Base-by-base conservation (phyloP, 1,140 invertebrate species). In the Macrosteles quadrilineatus region DNA sequence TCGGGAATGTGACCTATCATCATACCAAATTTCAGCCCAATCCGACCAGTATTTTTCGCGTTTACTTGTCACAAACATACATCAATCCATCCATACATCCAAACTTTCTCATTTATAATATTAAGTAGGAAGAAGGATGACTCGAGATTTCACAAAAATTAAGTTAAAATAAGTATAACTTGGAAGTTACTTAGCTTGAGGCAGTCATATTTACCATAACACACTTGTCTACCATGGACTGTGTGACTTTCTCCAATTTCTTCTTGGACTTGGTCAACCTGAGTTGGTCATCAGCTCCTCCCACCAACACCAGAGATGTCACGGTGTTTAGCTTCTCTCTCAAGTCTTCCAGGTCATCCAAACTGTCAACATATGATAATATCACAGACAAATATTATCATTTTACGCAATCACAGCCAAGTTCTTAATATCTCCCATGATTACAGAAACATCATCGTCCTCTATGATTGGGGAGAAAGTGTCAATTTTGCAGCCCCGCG, bases 201-300 rank as follows among this genome's bases (percentile, higher is more conserved):
- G n/a, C 9, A 6, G 31, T 63, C 4, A 21, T 25, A 74, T 68
- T 65, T 67, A 77, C 87, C 71, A 91, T 78, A 65, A 96, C 88
- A 78, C 88, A 90, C 45, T 89, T 82, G 77, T 96, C 93, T 0
- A 94, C 91, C 83, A 94, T 91, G 29, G 85, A 83, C 77, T 96
- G 93, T 0, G 92, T 95, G 19, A 95, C 86, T 36, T 88, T 87
- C 71, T 94, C 90, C 2, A 83, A 80, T 72, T 87, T 84, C 65
- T 90, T 87, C 76, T 93, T 91, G 1, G 84, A 82, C 45, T 88
- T 88, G 4, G 83, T 86, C 67, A 96, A 85, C 64, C 91, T 82
- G 1, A 96, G 81, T 62, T 88, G 81, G 78, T 93, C 90, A 80
- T 95, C 92, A 2, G 90, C 91, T 36, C 89, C 88, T 23, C 92